Percentiles rank a stretch among this genome's conserved stretches.
These are phyloP conservation scores for Lates calcarifer DNA, from an alignment of 2,113 vertebrate species.

Conservation along the genomic window DNA sequence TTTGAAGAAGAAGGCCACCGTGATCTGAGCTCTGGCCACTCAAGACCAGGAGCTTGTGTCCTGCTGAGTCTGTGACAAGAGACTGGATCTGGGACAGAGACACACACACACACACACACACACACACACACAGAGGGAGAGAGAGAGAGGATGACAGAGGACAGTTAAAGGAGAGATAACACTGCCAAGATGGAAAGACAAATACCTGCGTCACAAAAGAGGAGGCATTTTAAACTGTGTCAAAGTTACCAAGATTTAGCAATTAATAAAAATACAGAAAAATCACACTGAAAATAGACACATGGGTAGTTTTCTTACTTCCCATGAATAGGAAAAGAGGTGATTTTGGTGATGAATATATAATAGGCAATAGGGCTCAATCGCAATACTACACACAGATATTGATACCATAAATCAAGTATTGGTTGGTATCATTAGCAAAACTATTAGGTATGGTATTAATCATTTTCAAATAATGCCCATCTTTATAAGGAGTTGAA, in stretches of 20 bases:
- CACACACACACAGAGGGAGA: slow-evolving; percentile 19
- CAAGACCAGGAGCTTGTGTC: slow-evolving; percentile 93
- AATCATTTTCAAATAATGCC: neutral
- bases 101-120: slow-evolving; percentile 54
- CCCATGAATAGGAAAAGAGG: neutral
- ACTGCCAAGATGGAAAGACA: neutral
- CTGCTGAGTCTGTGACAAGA: slow-evolving; percentile 90
- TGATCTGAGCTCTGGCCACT: slow-evolving; percentile 95
- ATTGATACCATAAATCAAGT: too few species aligned
- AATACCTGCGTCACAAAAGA: slow-evolving; percentile 12
- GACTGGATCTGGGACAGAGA: slow-evolving; percentile 88
- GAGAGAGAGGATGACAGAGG: slow-evolving; percentile 23
- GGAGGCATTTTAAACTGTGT: slow-evolving; percentile 19
- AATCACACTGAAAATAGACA: neutral
- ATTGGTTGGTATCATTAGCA: neutral
- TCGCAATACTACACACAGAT: neutral
- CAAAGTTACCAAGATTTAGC: slow-evolving; percentile 34
- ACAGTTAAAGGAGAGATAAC: slow-evolving; percentile 44
- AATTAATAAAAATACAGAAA: neutral
- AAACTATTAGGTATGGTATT: neutral
- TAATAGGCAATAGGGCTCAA: neutral
- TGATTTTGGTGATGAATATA: neutral
- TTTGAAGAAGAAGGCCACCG: slow-evolving; percentile 94
- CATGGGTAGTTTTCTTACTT: neutral
- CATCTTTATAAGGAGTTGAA: neutral